A percentile compares a stretch with the other conserved stretches of the same genome.
These are phyloP conservation scores for Catalaphyllia jardinei DNA, from an alignment of 64 coral and sea anemone genomes.

Conservation along the genomic window DNA sequence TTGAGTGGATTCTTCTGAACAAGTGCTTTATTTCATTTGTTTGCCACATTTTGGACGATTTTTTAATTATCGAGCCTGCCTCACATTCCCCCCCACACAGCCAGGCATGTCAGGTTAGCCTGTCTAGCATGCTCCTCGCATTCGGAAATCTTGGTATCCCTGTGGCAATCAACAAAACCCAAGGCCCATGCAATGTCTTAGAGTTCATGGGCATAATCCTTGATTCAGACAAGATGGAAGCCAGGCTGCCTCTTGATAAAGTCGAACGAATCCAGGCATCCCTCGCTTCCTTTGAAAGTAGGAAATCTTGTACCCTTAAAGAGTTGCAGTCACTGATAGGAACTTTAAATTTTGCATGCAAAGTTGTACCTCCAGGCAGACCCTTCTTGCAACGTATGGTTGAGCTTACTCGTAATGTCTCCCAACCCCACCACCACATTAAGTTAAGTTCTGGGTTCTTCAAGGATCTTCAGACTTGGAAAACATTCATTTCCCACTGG, in stretches of 20 bases:
- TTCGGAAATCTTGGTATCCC: conserved; percentile 50
- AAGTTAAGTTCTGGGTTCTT: no score
- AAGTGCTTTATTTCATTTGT: conserved; percentile 56
- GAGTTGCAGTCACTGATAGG: conserved; percentile 43
- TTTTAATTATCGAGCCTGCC: conserved; percentile 51
- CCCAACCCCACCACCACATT: no score
- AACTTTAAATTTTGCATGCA: no score
- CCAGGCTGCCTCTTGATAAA: conserved; percentile 35
- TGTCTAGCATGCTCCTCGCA: conserved; percentile 36
- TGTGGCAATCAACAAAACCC: conserved; percentile 23
- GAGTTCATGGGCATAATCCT: conserved; percentile 36
- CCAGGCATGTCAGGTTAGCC: conserved; percentile 15
- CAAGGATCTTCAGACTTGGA: no score
- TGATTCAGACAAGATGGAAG: conserved; percentile 15
- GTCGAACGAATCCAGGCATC: no score
- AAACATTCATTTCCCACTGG: no score
- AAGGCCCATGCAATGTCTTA: not conserved
- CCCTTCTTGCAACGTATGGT: no score
- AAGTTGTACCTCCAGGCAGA: no score
- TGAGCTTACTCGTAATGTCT: no score
- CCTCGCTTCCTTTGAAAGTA: no score
- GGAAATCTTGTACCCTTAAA: no score
- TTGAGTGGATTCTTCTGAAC: no score
- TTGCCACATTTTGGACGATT: conserved; percentile 63
- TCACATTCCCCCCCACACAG: not conserved